These are phyloP conservation scores for Pelochelys cantorii DNA, from an alignment of 2,797 vertebrate species.

Conservation along the genomic window DNA sequence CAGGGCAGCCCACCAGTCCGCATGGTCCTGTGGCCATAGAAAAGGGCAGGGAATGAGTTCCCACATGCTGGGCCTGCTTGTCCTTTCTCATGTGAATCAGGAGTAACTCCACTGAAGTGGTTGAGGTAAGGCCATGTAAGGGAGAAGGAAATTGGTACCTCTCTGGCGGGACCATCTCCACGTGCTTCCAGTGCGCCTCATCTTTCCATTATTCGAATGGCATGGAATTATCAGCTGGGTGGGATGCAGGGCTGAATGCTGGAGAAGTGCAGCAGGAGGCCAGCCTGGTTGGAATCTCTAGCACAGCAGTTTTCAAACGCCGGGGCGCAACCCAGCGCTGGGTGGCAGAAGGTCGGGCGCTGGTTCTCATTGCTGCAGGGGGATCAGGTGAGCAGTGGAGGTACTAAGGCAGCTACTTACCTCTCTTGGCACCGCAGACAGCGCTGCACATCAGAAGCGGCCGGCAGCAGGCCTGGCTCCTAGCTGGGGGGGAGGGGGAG, in stretches of 20 bases:
- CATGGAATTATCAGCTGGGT: background rate
- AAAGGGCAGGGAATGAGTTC: background rate
- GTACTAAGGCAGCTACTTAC: no score
- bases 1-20: background rate
- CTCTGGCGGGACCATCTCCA: background rate
- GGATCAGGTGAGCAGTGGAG: no score
- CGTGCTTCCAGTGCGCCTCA: background rate
- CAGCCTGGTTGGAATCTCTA: background rate
- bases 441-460: no score
- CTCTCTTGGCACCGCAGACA: no score
- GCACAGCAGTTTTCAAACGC: no score
- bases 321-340: no score
- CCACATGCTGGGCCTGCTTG: background rate
- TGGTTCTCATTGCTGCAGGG: no score
- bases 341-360: no score
- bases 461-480: no score
- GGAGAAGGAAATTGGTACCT: background rate
- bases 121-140: background rate
- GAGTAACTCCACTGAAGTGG: background rate
- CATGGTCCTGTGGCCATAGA: background rate
- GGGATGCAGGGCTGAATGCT: background rate
- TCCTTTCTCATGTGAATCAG: background rate
- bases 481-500: no score
- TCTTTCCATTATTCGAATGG: no score
- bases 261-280: background rate